Evolutionary conservation across 2,113 vertebrate species (phyloP), one percentile per base, ranked within the genome.

Genomic region (Archilochus colubris): DNA sequence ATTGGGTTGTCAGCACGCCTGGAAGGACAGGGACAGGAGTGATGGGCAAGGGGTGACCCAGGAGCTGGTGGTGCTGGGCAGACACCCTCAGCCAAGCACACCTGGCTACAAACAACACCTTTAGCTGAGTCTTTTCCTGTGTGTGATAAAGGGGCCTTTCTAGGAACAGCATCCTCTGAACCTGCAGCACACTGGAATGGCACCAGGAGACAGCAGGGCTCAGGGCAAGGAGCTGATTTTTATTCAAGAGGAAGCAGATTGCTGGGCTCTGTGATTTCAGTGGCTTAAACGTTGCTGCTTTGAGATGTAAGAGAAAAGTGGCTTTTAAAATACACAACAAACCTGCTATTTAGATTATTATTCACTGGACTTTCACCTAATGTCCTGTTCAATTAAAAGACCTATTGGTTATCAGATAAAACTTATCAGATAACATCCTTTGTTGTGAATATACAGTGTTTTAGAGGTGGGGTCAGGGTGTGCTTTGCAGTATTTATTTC

Each of bases 41-140:
- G 31, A 2, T 2, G 48, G 54, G 3, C 1, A 20, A n/a, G 59
- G 27, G 38, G 59, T 4, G 33, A 61, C 4, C 25, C 15, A 0
- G 0, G 22, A 18, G 2, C 1, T 14, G 58, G 38, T 40, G 40
- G 9, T 0, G 1, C 0, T 22, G 23, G 25, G 16, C 63, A 17
- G 30, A 3, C 20, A 70, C 20, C 0, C 36, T 38, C 6, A 1
- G 14, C 3, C 46, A 28, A 19, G 21, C 4, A 13, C 2, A 12
- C 46, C 38, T 30, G 0, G 0, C 12, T 8, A 20, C 3, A 24
- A 6, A 14, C 15, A 8, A 0, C 23, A n/a, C 11, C 14, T 25
- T 5, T 0, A 30, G 1, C 14, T 0, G 20, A 48, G n/a, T 48
- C 12, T 67, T 69, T 31, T 46, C 55, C 46, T 51, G 11, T 0